Percentiles rank a stretch among this genome's conserved stretches.
These are phyloP conservation scores for Cylloceria caligata DNA, from an alignment of 2,888 invertebrate species.

Conservation along the genomic window DNA sequence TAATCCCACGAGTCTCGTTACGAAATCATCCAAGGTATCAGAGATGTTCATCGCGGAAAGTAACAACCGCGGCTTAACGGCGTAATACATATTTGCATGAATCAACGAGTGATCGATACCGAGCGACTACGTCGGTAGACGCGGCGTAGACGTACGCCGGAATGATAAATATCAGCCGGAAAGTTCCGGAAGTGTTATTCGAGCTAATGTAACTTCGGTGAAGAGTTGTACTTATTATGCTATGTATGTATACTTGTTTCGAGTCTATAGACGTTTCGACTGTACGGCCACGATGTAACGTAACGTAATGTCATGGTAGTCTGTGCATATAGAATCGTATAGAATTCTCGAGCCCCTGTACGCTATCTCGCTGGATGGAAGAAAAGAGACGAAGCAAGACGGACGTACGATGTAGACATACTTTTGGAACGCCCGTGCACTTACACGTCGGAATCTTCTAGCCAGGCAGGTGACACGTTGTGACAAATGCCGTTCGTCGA, in stretches of 20 bases:
- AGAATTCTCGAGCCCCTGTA: neutral
- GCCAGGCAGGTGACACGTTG: conserved; percentile 42
- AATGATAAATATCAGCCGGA: conserved; percentile 30
- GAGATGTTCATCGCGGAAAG: neutral
- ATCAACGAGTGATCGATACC: neutral
- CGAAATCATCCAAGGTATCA: neutral
- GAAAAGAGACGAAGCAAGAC: conserved; percentile 19
- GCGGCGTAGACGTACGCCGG: neutral
- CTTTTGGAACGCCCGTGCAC: conserved; percentile 22
- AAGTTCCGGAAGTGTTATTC: conserved; percentile 21
- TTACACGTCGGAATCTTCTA: conserved; percentile 22
- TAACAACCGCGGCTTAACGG: neutral
- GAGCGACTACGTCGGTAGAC: neutral
- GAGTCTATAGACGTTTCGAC: conserved; percentile 49
- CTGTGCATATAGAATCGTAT: conserved; percentile 25
- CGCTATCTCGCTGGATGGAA: neutral
- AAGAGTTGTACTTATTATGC: conserved; percentile 17
- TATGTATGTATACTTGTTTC: conserved; percentile 25
- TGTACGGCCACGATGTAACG: conserved; percentile 26
- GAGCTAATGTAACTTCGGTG: conserved; percentile 30
- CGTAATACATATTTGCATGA: conserved; percentile 2
- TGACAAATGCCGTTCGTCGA: conserved; percentile 55
- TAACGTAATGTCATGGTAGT: conserved; percentile 48
- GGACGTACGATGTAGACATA: neutral
- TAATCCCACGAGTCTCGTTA: neutral